phyloP scores from a whole-genome alignment of 2,113 vertebrate genomes.

The Petaurus breviceps region DNA sequence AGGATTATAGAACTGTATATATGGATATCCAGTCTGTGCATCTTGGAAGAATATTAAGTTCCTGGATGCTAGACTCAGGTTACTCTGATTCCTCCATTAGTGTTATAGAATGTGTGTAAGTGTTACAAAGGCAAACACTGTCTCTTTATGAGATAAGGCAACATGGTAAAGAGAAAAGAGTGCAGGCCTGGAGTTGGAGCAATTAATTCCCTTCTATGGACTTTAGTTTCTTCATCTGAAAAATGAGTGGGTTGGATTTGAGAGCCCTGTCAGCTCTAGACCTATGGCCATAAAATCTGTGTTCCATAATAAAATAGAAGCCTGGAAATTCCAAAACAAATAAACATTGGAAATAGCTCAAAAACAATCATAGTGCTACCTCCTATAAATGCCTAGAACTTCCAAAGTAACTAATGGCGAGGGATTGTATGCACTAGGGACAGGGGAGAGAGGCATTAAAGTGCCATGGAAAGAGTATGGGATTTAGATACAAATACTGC shows the following conservation, averaged over 20 bases:
- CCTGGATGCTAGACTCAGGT: background rate
- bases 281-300: background rate
- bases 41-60: slow-evolving; percentile 5
- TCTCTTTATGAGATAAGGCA: background rate
- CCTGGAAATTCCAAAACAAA: background rate
- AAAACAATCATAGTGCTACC: background rate
- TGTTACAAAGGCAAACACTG: background rate
- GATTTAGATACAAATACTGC: background rate
- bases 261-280: background rate
- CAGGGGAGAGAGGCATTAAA: background rate
- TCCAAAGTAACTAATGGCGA: background rate
- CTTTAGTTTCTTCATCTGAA: background rate
- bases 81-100: slow-evolving; percentile 36
- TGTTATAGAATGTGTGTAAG: background rate
- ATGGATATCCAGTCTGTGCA: background rate
- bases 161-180: background rate
- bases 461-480: background rate
- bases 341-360: background rate
- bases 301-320: background rate
- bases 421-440: background rate
- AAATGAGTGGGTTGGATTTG: background rate
- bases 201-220: background rate
- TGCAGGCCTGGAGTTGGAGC: background rate
- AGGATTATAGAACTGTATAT: background rate
- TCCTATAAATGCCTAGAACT: background rate